phyloP scores from a whole-genome alignment of 2,113 vertebrate species.

The Furnarius figulus region DNA sequence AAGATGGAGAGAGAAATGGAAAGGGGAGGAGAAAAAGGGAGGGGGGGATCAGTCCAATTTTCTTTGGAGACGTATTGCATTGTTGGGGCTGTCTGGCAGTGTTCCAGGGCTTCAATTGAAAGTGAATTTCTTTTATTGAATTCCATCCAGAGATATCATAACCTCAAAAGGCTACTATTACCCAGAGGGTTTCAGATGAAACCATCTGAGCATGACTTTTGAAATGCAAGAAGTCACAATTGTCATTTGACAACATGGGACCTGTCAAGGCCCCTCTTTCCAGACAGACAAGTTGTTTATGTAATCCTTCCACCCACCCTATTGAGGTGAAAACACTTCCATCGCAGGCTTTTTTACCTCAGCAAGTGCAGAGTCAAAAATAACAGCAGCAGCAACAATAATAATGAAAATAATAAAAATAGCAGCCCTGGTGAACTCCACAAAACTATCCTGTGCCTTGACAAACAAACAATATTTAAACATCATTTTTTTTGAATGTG shows the following conservation, averaged over 20 bases:
- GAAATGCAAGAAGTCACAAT: constrained; percentile 74
- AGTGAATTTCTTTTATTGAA: constrained; percentile 82
- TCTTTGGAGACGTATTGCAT: constrained; percentile 66
- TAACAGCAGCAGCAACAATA: background rate
- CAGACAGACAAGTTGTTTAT: constrained; percentile 71
- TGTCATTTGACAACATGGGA: constrained; percentile 69
- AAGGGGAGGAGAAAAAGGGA: constrained; percentile 29
- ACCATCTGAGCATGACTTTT: constrained; percentile 75
- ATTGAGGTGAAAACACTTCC: constrained; percentile 29
- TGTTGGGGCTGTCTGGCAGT: constrained; percentile 75
- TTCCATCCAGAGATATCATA: constrained; percentile 85
- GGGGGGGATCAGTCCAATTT: constrained; percentile 60
- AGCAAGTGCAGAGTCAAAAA: constrained; percentile 52
- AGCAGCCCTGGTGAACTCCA: background rate
- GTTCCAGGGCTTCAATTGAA: constrained; percentile 78
- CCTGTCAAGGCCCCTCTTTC: constrained; percentile 65
- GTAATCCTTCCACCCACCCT: constrained; percentile 52
- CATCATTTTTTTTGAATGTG: background rate
- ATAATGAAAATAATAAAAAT: background rate
- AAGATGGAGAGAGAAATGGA: constrained; percentile 47
- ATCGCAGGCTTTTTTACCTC: constrained; percentile 25
- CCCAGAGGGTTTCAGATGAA: constrained; percentile 78
- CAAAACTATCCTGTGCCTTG: background rate
- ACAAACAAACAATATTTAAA: constrained; percentile 41
- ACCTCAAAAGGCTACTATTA: constrained; percentile 83